These are phyloP conservation scores for Pelvicachromis taeniatus DNA, from an alignment of 2,113 vertebrate species.

Conservation along the genomic window DNA sequence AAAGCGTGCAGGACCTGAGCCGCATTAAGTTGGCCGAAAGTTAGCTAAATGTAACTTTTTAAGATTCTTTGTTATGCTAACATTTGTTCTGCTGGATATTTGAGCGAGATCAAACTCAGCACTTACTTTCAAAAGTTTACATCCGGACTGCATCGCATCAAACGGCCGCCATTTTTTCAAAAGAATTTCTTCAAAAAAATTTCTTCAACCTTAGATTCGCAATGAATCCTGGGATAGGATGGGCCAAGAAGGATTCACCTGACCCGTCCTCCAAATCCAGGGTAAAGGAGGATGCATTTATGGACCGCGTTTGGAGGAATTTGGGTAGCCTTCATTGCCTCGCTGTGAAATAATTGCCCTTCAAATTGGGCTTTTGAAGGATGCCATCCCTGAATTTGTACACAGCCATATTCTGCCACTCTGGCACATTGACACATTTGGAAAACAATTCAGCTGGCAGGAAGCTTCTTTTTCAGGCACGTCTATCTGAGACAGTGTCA, in stretches of 20 bases:
- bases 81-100: background rate
- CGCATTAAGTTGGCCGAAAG: background rate
- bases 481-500: background rate
- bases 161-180: background rate
- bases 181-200: fast-evolving
- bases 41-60: fast-evolving
- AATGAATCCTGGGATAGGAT: background rate
- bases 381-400: too few species aligned
- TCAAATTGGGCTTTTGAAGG: too few species aligned
- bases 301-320: too few species aligned
- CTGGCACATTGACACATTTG: too few species aligned
- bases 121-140: background rate
- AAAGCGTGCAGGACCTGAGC: background rate
- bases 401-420: too few species aligned
- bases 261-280: too few species aligned
- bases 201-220: fast-evolving
- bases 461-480: too few species aligned
- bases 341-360: too few species aligned
- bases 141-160: background rate
- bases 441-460: too few species aligned
- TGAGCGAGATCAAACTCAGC: background rate
- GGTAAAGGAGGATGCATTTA: too few species aligned
- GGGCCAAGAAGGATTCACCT: too few species aligned
- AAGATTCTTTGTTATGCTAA: background rate
- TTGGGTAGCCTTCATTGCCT: too few species aligned